Percentiles rank a stretch among this genome's conserved stretches.
phyloP scores from a whole-genome alignment of 2,888 invertebrate genomes.

The Troglohyphantes excavatus region DNA sequence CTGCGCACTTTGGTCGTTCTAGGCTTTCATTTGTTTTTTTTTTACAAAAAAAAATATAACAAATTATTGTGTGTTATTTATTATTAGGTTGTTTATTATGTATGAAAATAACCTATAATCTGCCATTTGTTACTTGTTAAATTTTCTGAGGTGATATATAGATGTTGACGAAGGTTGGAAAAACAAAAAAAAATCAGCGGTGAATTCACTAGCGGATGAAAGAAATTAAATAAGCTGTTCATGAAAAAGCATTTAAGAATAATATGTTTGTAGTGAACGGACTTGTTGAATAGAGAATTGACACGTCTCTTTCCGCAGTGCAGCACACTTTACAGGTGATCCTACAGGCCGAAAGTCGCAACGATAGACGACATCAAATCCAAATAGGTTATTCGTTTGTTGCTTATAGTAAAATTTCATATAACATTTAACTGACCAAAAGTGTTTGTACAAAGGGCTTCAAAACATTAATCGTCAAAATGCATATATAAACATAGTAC shows the following conservation, averaged over 20 bases:
- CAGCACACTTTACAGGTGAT: constrained; percentile 58
- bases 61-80: constrained; percentile 40
- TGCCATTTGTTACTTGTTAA: constrained; percentile 76
- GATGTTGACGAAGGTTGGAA: constrained; percentile 73
- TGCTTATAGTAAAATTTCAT: constrained; percentile 54
- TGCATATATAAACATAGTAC: constrained; percentile 42
- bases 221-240: constrained; percentile 13
- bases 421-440: constrained; percentile 61
- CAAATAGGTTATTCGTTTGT: constrained; percentile 58
- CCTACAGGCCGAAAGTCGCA: constrained; percentile 54
- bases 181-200: constrained; percentile 29
- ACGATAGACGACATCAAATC: constrained; percentile 50
- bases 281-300: constrained; percentile 26
- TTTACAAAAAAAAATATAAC: too few relatives aligned
- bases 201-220: constrained; percentile 17
- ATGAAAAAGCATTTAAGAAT: constrained; percentile 60
- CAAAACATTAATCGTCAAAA: constrained; percentile 60
- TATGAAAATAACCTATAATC: constrained; percentile 44
- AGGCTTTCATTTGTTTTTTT: constrained; percentile 1
- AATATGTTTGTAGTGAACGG: constrained; percentile 25
- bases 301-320: constrained; percentile 10
- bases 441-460: constrained; percentile 74
- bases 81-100: constrained; percentile 26
- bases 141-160: constrained; percentile 70
- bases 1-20: constrained; percentile 30